These are phyloP conservation scores for Thermophis baileyi DNA, from an alignment of 2,113 vertebrate species.

Conservation along the genomic window DNA sequence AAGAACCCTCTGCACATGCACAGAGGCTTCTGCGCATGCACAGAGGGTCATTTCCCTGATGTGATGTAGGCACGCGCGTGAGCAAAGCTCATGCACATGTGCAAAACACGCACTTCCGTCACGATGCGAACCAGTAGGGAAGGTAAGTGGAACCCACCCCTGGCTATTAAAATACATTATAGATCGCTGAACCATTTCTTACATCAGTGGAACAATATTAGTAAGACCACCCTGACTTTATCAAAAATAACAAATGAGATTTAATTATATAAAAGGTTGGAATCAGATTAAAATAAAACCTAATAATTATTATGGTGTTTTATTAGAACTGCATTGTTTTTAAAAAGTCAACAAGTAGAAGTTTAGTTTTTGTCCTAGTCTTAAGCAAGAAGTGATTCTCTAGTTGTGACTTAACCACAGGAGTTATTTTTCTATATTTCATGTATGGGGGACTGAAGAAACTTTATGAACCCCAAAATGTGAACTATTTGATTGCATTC, in stretches of 20 bases:
- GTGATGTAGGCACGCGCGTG: too few relatives aligned
- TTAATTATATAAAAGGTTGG: not conserved
- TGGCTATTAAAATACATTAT: too few relatives aligned
- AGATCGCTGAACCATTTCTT: not conserved
- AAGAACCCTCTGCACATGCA: too few relatives aligned
- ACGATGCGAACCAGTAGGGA: too few relatives aligned
- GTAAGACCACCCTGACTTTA: not conserved
- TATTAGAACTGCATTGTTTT: not conserved
- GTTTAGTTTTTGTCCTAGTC: not conserved
- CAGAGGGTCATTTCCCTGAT: too few relatives aligned
- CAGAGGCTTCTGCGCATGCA: too few relatives aligned
- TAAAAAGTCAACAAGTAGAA: not conserved
- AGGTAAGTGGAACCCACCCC: too few relatives aligned
- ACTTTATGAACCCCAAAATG: not conserved
- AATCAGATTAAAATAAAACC: not conserved
- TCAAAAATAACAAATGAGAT: not conserved
- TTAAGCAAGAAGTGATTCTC: not conserved
- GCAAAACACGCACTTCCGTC: too few relatives aligned
- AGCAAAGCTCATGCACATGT: too few relatives aligned
- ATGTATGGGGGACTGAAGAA: not conserved
- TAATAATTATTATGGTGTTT: not conserved
- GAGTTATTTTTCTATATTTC: not conserved
- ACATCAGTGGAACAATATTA: not conserved
- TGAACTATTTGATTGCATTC: not conserved
- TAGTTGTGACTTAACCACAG: not conserved